Percentiles rank a stretch among this genome's conserved stretches.
These are phyloP conservation scores for Gadopsis marmoratus DNA, from an alignment of 2,797 vertebrate species.

Conservation along the genomic window DNA sequence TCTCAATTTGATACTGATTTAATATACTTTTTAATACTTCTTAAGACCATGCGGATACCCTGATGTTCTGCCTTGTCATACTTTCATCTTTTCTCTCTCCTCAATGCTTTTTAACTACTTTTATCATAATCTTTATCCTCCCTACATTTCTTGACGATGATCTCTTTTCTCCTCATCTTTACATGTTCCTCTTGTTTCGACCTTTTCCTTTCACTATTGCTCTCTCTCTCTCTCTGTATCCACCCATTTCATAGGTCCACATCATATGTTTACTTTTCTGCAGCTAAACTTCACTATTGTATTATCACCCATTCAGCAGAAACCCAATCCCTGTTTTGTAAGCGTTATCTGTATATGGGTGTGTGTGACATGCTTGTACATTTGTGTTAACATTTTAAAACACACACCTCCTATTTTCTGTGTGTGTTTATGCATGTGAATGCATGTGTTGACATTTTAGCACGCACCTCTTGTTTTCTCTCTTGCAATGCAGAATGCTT, in stretches of 20 bases:
- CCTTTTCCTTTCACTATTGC: neutral
- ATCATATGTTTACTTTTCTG: conserved; percentile 62
- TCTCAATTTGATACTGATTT: too few relatives aligned
- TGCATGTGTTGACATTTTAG: conserved; percentile 66
- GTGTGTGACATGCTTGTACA: conserved; percentile 65
- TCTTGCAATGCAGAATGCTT: conserved; percentile 82
- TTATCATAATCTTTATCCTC: neutral
- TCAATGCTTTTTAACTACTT: neutral
- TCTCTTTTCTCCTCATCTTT: conserved; percentile 6
- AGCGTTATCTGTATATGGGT: conserved; percentile 61
- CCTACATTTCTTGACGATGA: neutral
- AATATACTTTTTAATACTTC: too few relatives aligned
- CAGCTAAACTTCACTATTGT: conserved; percentile 66
- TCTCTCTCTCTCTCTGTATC: conserved; percentile 20
- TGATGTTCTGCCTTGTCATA: neutral
- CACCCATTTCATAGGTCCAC: conserved; percentile 31
- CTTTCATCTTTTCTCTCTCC: neutral
- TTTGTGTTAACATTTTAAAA: conserved; percentile 68
- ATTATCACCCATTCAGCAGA: conserved; percentile 78
- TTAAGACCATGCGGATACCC: too few relatives aligned
- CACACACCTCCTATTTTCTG: conserved; percentile 53
- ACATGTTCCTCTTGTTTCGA: conserved; percentile 1
- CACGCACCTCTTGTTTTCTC: conserved; percentile 81
- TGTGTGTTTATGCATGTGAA: conserved; percentile 42
- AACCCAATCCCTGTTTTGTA: conserved; percentile 70